phyloP scores from a whole-genome alignment of 64 coral and sea anemone genomes.

The Montipora capricornis region DNA sequence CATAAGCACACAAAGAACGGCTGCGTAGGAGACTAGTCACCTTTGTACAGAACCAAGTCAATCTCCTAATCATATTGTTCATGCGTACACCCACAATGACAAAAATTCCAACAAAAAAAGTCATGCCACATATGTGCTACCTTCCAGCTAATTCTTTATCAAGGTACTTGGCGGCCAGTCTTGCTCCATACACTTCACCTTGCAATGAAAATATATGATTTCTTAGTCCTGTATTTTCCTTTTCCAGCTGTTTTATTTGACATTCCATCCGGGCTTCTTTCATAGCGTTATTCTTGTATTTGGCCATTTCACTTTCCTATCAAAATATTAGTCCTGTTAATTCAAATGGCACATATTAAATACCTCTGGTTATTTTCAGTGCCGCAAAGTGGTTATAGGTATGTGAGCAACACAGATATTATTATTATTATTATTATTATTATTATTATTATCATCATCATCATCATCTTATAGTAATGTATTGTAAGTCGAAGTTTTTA shows the following conservation, averaged over 20 bases:
- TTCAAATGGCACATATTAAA: neutral
- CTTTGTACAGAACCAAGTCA: too few relatives aligned
- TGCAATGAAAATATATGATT: slow-evolving; percentile 97
- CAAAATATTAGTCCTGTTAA: slow-evolving; percentile 16
- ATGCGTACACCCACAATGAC: too few relatives aligned
- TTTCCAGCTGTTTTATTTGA: slow-evolving; percentile 91
- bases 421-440: too few relatives aligned
- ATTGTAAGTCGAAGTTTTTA: too few relatives aligned
- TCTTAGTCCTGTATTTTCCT: slow-evolving; percentile 93
- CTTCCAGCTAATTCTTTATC: slow-evolving; percentile 99
- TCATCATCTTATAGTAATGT: too few relatives aligned
- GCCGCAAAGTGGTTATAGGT: too few relatives aligned
- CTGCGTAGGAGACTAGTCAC: too few relatives aligned
- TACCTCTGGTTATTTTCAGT: too few relatives aligned
- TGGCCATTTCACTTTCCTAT: slow-evolving; percentile 95
- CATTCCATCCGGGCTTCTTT: slow-evolving; percentile 91
- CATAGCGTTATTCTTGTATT: slow-evolving; percentile 90
- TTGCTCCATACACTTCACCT: slow-evolving; percentile 99
- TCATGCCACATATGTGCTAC: neutral
- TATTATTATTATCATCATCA: too few relatives aligned
- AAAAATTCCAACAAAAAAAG: neutral
- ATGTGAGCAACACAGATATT: too few relatives aligned
- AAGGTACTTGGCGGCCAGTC: slow-evolving; percentile 98
- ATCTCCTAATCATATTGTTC: too few relatives aligned
- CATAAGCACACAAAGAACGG: too few relatives aligned